These are phyloP conservation scores for Cettia cetti DNA, from an alignment of 2,113 vertebrate genomes.

Conservation along the genomic window DNA sequence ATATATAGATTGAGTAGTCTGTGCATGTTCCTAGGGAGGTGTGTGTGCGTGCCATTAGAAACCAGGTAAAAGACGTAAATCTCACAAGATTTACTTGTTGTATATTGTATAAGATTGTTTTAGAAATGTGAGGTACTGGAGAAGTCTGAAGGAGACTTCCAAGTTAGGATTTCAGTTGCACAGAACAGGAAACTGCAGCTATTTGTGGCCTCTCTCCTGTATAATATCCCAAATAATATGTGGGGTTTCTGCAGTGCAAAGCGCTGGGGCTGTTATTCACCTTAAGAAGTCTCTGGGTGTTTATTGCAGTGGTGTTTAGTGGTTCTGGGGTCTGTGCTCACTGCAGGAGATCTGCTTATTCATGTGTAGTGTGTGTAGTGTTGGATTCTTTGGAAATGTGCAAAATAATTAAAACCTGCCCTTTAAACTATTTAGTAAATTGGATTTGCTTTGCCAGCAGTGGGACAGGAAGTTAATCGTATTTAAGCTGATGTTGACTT, in stretches of 20 bases:
- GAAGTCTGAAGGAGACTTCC: not conserved
- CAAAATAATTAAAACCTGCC: conserved; percentile 22
- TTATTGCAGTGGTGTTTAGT: not conserved
- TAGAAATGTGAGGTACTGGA: not conserved
- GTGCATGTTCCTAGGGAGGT: not conserved
- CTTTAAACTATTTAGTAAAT: conserved; percentile 51
- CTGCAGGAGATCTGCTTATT: not conserved
- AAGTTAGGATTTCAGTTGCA: not conserved
- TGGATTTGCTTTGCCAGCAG: conserved; percentile 35
- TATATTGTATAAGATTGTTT: not conserved
- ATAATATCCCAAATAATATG: accelerated
- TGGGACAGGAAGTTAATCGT: conserved; percentile 34
- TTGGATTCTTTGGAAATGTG: not conserved
- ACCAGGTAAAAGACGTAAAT: not conserved
- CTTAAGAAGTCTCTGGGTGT: not conserved
- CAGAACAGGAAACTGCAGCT: not conserved
- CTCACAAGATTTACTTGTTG: not conserved
- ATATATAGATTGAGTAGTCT: no score
- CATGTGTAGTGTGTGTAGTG: not conserved
- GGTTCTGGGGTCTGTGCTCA: not conserved
- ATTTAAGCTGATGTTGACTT: conserved; percentile 59
- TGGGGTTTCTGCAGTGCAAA: not conserved
- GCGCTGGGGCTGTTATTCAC: not conserved
- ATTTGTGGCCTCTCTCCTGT: not conserved
- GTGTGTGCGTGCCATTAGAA: not conserved